These are phyloP conservation scores for Scaptomyza cyrtandrae DNA, from an alignment of 2,888 invertebrate genomes.

Conservation along the genomic window DNA sequence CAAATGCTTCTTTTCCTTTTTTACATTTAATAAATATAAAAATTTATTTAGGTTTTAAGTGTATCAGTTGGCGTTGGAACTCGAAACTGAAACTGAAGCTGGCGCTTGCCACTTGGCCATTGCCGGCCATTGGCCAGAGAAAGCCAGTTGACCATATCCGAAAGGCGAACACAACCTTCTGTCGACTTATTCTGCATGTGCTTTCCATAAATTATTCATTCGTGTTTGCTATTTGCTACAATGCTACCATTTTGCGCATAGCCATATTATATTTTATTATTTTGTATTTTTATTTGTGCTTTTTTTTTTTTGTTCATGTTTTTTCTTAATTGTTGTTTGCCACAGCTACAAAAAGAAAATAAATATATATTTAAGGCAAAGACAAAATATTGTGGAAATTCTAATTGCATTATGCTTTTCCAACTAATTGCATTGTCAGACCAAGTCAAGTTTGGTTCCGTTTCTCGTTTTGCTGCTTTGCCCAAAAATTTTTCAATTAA, in stretches of 20 bases:
- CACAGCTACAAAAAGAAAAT: slow-evolving; percentile 19
- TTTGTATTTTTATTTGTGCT: slow-evolving; percentile 7
- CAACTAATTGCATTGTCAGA: slow-evolving; percentile 57
- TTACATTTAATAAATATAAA: too few relatives aligned
- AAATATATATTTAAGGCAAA: slow-evolving; percentile 16
- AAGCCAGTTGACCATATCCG: slow-evolving; percentile 18
- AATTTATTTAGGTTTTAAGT: background rate
- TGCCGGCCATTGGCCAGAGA: slow-evolving; percentile 43
- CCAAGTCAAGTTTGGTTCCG: slow-evolving; percentile 13
- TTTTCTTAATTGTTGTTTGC: slow-evolving; percentile 6
- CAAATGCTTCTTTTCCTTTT: too few relatives aligned
- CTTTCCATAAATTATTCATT: slow-evolving; percentile 71
- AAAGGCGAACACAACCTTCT: slow-evolving; percentile 34
- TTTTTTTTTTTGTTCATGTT: slow-evolving; percentile 10
- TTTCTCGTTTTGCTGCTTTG: slow-evolving; percentile 2
- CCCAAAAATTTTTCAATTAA: slow-evolving; percentile 53
- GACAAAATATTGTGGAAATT: slow-evolving; percentile 25
- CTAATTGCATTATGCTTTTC: slow-evolving; percentile 55
- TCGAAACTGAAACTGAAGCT: slow-evolving; percentile 6
- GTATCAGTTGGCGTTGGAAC: slow-evolving; percentile 4
- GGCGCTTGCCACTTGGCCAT: slow-evolving; percentile 1
- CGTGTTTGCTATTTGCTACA: slow-evolving; percentile 48
- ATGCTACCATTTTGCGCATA: slow-evolving; percentile 30
- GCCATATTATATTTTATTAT: slow-evolving; percentile 49
- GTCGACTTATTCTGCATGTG: slow-evolving; percentile 57